Evolutionary conservation across 2,797 vertebrate species (phyloP).

Genomic region (Cephalopachus bancanus): DNA sequence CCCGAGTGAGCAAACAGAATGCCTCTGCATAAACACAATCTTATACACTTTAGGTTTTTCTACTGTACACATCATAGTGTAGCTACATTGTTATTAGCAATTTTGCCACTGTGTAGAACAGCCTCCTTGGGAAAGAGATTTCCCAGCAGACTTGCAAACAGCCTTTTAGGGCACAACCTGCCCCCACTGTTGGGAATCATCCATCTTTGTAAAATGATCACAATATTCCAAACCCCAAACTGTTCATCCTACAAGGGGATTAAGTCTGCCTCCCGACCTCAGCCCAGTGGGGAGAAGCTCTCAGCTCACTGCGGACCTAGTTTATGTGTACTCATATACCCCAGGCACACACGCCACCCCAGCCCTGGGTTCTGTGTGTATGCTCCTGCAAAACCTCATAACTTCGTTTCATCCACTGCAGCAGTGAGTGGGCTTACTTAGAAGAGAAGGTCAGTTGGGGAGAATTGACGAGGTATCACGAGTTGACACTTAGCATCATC

Average conservation of each 20-base stretch:
- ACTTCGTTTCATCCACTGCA: background rate
- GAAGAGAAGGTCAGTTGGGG: background rate
- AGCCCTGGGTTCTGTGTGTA: background rate
- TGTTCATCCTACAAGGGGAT: background rate
- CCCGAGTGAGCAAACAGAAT: background rate
- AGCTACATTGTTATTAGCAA: conserved; percentile 17
- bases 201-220: background rate
- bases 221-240: background rate
- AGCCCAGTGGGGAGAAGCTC: background rate
- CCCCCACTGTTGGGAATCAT: background rate
- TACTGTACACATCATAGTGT: conserved; percentile 21
- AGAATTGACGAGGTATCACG: background rate
- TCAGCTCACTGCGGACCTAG: background rate
- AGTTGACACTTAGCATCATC: background rate
- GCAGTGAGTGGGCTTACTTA: background rate
- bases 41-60: background rate
- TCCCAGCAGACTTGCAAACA: conserved; percentile 37
- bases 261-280: background rate
- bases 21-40: background rate
- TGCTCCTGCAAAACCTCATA: background rate
- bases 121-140: conserved; percentile 27
- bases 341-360: fast-evolving
- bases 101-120: background rate
- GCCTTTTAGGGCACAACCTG: background rate
- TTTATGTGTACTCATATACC: background rate